Evolutionary conservation across 37 sponge, comb jelly and placozoan species (phyloP), one percentile per base, ranked within the genome.

Genomic region (Halisarca cf. caerulea): DNA sequence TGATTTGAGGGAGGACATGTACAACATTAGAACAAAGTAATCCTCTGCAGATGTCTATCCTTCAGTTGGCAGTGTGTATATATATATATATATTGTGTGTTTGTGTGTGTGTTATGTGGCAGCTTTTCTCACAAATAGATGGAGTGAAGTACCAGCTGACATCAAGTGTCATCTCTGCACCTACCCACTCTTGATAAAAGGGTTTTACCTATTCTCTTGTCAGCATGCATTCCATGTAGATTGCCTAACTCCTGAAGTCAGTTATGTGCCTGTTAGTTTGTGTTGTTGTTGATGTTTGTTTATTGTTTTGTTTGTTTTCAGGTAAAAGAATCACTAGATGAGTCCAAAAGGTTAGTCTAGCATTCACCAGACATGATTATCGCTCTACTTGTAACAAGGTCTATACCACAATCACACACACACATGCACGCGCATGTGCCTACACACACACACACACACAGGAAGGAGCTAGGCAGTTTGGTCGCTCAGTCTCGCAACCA

Each of bases 121-220:
- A n/a, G n/a, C n/a, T n/a, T n/a, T n/a, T n/a, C n/a, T n/a, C n/a
- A n/a, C n/a, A n/a, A n/a, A 35, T 72, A 98, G 96, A 85, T 96
- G 80, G 88, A 85, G 92, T 35, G 81, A 88, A 15, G 83, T 98
- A 17, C 58, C 88, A 5, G 78, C 94, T 15, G 58, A 78, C 42
- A 78, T 85, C 4, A 90, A 81, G 42, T 98, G 99, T 62, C 60
- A 82, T 36, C 66, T 95, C 55, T 98, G 99, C 83, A 82, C 90
- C 39, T 78, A 69, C 58, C 85, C 93, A 24, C 85, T 98, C 15
- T 84, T 98, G 11, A 82, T 89, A 35, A 84, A 88, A 36, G 80
- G 85, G 42, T 98, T 98, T 87, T 98, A 95, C 90, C 89, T 98
- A 66, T 98, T 98, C 43, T 96, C 99, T 4, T 98, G 99, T 83